Percentiles rank a stretch among this genome's conserved stretches.
These are phyloP conservation scores for Dicentrarchus labrax DNA, from an alignment of 2,113 vertebrate genomes.

Conservation along the genomic window DNA sequence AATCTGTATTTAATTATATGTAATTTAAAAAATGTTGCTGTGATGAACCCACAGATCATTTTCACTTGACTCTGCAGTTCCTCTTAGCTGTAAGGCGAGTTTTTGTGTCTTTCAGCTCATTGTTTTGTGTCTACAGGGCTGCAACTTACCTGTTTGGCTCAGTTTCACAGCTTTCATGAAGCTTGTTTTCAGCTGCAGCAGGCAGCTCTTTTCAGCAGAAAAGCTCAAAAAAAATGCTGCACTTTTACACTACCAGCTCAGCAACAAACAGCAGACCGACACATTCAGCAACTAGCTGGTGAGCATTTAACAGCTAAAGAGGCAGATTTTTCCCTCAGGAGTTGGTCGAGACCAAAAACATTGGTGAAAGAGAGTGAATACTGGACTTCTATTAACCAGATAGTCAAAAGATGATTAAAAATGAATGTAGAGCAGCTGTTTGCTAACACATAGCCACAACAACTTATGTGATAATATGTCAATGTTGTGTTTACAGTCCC, in stretches of 20 bases:
- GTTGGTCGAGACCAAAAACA: not conserved
- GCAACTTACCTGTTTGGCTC: not conserved
- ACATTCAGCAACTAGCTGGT: not conserved
- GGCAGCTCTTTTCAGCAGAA: not conserved
- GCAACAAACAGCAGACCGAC: constrained; percentile 2
- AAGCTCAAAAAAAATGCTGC: not conserved
- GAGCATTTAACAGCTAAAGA: constrained; percentile 1
- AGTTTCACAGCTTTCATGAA: not conserved
- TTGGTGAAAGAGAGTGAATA: not conserved
- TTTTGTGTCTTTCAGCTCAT: not conserved
- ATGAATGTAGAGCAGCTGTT: not conserved
- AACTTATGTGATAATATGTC: not conserved
- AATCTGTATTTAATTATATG: not conserved
- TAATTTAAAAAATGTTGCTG: not conserved
- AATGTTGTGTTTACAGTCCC: not conserved
- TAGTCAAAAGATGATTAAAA: not conserved
- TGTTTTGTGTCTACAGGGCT: not conserved
- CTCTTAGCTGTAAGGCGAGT: not conserved
- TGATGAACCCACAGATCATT: not conserved
- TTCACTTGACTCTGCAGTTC: not conserved
- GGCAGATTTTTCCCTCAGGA: not conserved
- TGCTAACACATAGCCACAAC: not conserved
- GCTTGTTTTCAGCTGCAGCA: constrained; percentile 5
- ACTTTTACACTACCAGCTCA: not conserved
- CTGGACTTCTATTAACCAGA: not conserved